Conservation (phyloP, 1,140 invertebrate species). For the Delia radicum region DNA sequence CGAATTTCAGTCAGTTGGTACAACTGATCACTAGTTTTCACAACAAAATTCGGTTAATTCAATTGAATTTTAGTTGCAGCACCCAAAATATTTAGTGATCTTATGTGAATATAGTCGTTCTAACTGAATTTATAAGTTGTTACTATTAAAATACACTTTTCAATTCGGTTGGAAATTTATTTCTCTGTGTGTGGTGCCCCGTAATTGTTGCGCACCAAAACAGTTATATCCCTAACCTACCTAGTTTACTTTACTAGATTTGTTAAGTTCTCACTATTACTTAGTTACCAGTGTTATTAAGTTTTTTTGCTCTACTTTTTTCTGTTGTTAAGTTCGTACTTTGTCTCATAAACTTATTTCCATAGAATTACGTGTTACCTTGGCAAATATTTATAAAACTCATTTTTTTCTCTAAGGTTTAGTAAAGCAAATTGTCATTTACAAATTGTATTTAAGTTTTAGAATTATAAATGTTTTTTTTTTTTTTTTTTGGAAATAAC, state of each 20-base stretch:
- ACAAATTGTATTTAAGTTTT: neutral
- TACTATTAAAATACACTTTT: no score
- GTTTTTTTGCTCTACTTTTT: neutral
- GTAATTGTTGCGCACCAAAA: neutral
- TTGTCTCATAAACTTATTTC: conserved; percentile 4
- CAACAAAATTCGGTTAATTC: no score
- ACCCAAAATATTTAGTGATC: no score
- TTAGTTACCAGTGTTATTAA: neutral
- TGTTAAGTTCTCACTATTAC: neutral
- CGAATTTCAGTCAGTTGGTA: no score
- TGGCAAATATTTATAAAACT: neutral
- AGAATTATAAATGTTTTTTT: neutral
- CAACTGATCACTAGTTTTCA: no score
- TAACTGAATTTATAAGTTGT: no score
- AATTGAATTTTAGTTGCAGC: no score
- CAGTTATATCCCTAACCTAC: neutral
- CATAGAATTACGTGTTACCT: neutral
- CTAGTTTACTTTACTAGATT: neutral
- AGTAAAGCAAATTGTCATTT: neutral
- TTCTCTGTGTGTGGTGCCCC: no score
- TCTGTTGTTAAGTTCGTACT: neutral
- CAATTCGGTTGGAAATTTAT: no score
- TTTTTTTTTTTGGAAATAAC: neutral
- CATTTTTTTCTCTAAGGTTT: neutral
- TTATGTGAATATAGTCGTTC: no score